Conservation (phyloP, 2,113 vertebrate species). For the Leptosomus discolor region DNA sequence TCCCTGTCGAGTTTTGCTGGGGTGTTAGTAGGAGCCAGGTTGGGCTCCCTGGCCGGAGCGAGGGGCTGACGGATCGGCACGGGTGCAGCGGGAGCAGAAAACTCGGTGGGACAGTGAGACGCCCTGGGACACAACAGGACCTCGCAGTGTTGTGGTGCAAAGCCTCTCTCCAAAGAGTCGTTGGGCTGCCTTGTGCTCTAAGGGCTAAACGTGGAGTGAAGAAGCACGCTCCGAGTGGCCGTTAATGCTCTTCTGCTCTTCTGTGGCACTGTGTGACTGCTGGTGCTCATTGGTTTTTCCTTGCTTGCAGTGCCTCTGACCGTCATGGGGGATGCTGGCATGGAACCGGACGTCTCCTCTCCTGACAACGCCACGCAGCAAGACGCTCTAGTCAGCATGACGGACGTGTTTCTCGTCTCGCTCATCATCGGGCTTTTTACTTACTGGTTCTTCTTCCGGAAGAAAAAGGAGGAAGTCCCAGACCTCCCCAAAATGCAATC, state of each 20-base stretch:
- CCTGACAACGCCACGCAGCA: slow-evolving; percentile 54
- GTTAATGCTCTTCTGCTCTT: not conserved
- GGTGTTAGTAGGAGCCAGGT: not conserved
- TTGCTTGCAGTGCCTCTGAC: slow-evolving; percentile 6
- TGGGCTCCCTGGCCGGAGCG: not conserved
- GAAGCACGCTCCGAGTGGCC: not conserved
- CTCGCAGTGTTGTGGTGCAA: not conserved
- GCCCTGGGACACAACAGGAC: not conserved
- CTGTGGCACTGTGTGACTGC: not conserved
- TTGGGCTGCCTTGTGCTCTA: not conserved
- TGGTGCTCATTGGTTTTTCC: not conserved
- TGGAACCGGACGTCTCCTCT: slow-evolving; percentile 15
- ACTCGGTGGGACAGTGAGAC: not conserved
- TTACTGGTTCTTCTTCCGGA: slow-evolving; percentile 91
- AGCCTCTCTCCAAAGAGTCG: not conserved
- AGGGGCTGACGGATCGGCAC: not conserved
- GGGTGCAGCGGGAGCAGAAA: not conserved
- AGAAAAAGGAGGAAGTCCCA: slow-evolving; percentile 87
- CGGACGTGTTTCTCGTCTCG: slow-evolving; percentile 87
- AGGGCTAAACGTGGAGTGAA: not conserved
- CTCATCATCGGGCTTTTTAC: slow-evolving; percentile 84
- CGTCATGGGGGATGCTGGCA: slow-evolving; percentile 68
- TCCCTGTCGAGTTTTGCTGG: not conserved
- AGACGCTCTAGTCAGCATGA: slow-evolving; percentile 82
- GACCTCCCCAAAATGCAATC: slow-evolving; percentile 86